A percentile compares a stretch with the other conserved stretches of the same genome.
Evolutionary conservation across 2,113 vertebrate species (phyloP).

Genomic region (Ophiodon elongatus): DNA sequence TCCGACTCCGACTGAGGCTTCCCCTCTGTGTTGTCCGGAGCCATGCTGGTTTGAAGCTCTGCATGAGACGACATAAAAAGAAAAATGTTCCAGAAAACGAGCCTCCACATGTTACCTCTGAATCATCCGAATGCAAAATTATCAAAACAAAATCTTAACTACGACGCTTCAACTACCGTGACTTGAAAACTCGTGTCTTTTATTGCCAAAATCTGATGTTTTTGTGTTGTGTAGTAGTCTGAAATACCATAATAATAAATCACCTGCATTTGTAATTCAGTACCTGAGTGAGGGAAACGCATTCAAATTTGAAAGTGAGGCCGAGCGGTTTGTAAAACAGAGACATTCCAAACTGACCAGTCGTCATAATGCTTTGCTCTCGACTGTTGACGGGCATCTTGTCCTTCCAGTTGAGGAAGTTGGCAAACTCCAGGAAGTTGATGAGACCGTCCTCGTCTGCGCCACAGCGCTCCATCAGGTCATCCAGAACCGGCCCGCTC

Average conservation of each 20-base stretch:
- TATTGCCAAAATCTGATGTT: not conserved
- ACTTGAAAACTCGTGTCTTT: not conserved
- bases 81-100: not conserved
- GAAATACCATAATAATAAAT: not conserved
- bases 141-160: not conserved
- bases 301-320: not conserved
- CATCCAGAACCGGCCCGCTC: conserved; percentile 82
- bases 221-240: not conserved
- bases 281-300: not conserved
- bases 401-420: conserved; percentile 94
- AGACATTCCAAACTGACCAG: conserved; percentile 76
- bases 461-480: conserved; percentile 90
- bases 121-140: not conserved
- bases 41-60: conserved; percentile 47
- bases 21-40: conserved; percentile 47
- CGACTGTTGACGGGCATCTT: conserved; percentile 80
- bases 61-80: not conserved
- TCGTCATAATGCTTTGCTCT: conserved; percentile 83
- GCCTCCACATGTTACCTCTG: not conserved
- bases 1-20: not conserved
- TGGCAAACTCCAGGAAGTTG: conserved; percentile 88
- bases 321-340: not conserved
- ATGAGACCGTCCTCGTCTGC: conserved; percentile 87
- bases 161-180: not conserved
- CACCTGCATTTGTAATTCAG: not conserved